Percentiles rank a stretch among this genome's conserved stretches.
Evolutionary conservation across 1,140 invertebrate species (phyloP).

Genomic region (Megalopta genalis): DNA sequence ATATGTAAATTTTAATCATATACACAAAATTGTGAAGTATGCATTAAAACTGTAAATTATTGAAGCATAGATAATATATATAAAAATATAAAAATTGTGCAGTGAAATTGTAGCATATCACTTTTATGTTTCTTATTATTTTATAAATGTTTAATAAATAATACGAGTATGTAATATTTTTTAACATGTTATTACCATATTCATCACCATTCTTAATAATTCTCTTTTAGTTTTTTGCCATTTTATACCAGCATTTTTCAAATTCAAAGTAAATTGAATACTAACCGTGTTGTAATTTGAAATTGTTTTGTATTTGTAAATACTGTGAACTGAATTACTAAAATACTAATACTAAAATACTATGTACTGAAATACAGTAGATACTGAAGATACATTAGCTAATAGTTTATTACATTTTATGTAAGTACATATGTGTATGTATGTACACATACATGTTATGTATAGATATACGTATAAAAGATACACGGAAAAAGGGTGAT

Average conservation of each 20-base stretch:
- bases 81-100: constrained; percentile 2
- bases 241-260: background rate
- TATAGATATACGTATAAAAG: background rate
- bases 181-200: background rate
- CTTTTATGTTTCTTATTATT: constrained; percentile 5
- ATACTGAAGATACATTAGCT: no score
- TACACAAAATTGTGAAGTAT: background rate
- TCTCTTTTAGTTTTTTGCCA: background rate
- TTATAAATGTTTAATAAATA: constrained; percentile 30
- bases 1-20: background rate
- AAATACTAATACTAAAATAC: no score
- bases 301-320: no score
- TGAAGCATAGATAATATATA: constrained; percentile 4
- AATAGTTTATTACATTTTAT: no score
- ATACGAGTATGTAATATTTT: background rate
- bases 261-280: no score
- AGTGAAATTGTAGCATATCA: background rate
- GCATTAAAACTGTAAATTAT: constrained; percentile 3
- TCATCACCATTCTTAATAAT: background rate
- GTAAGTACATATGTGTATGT: no score
- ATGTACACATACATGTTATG: no score
- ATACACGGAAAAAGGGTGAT: constrained; percentile 22
- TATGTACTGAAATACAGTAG: no score
- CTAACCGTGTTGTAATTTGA: no score
- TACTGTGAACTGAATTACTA: no score